Base-by-base conservation (phyloP, 2,888 invertebrate species). In the Incurvaria masculella region DNA sequence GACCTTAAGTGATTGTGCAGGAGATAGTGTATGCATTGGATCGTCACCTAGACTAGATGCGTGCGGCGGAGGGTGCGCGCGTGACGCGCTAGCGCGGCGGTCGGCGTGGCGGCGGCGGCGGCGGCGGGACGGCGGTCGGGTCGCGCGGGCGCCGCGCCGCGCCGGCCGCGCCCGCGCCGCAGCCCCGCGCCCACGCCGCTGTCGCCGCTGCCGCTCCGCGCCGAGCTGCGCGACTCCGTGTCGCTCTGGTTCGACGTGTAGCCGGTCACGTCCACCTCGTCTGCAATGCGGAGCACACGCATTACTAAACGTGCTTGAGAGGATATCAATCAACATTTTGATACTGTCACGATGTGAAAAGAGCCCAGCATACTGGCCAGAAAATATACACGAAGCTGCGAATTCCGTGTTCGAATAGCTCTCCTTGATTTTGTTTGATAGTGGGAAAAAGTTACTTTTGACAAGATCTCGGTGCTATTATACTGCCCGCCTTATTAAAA, bases 181-280 rank as follows among this genome's bases (percentile, higher is more conserved):
- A 61, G 82, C 82, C 65, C 85, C 86, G 59, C 88, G 89, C 63
- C 89, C 88, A 76, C 87, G 53, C 73, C 69, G 21, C 53, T 52
- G 38, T 71, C 73, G 51, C 76, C 79, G 62, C 78, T 78, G 27
- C 65, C 72, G 68, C 88, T 88, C 72, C 87, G 87, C 49, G 85
- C 86, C 55, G 89, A 89, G 72, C 87, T 86, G 64, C 89, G 86
- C 69, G 91, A 91, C 74, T 91, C 91, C 58, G 88, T 87, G 72
- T 90, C 88, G 68, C 87, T 90, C 72, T 89, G 89, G 79, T 88
- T 89, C 68, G 88, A 88, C 67, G 88, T 89, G 79, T 91, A 91
- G 49, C 91, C 91, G 62, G 89, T 87, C 64, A 91, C 89, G 73
- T 91, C 91, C 62, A 91, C 89, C 70, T 91, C 91, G 76, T 91